Percentiles rank a stretch among this genome's conserved stretches.
phyloP scores from a whole-genome alignment of 1,140 invertebrate genomes.

The Dufourea novaeangliae region DNA sequence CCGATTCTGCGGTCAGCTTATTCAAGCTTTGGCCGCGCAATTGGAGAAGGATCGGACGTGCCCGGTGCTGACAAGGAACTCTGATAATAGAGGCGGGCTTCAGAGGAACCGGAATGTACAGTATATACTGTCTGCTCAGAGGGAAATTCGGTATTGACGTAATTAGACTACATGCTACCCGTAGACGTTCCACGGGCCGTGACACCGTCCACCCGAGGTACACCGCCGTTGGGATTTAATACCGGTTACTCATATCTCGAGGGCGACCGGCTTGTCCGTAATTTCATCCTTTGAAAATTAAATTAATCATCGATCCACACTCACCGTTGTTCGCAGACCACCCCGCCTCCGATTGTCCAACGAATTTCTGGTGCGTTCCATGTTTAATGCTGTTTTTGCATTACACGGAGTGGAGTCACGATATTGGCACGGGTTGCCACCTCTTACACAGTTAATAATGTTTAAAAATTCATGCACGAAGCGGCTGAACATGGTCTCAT shows the following conservation, averaged over 20 bases:
- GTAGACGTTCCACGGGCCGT: constrained; percentile 52
- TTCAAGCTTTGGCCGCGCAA: constrained; percentile 59
- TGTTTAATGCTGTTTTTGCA: background rate
- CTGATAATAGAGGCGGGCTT: constrained; percentile 56
- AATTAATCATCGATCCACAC: constrained; percentile 81
- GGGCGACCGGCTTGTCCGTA: constrained; percentile 28
- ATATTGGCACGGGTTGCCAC: no score
- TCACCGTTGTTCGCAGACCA: constrained; percentile 57
- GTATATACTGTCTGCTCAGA: constrained; percentile 45
- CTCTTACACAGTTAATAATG: no score
- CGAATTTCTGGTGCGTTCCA: background rate
- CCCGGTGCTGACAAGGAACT: constrained; percentile 57
- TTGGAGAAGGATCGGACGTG: constrained; percentile 58
- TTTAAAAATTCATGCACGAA: no score
- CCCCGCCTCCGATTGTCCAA: background rate
- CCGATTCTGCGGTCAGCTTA: constrained; percentile 62
- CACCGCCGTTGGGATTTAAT: constrained; percentile 43
- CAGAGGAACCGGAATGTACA: constrained; percentile 48
- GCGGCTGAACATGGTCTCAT: no score
- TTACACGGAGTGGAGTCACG: background rate
- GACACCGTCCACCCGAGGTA: constrained; percentile 38
- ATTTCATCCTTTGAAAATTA: constrained; percentile 61
- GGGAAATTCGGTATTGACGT: constrained; percentile 61
- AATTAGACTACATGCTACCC: constrained; percentile 56
- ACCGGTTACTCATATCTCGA: constrained; percentile 49